Evolutionary conservation across 2,888 invertebrate species (phyloP).

Genomic region (Timandra comae): DNA sequence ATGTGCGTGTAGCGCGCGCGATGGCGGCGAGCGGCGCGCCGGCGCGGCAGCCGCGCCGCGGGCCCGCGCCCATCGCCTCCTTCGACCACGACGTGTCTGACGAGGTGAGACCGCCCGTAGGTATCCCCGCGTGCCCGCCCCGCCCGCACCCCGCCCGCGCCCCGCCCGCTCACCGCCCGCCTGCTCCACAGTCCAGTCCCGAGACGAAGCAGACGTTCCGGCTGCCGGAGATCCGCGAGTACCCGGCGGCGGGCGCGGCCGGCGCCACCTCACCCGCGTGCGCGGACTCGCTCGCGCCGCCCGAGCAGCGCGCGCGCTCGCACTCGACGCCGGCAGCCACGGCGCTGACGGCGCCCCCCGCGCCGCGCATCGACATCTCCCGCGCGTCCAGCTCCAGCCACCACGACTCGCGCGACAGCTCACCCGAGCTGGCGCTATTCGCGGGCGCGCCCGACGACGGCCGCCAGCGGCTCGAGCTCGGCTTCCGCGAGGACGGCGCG

Average conservation of each 20-base stretch:
- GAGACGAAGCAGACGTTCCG: conserved; percentile 75
- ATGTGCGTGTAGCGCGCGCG: conserved; percentile 14
- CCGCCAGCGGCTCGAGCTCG: conserved; percentile 58
- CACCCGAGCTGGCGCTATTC: conserved; percentile 89
- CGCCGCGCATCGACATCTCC: conserved; percentile 92
- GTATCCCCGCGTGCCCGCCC: conserved; percentile 44
- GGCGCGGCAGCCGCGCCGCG: conserved; percentile 84
- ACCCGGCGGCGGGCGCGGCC: conserved; percentile 34
- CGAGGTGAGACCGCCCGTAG: conserved; percentile 80
- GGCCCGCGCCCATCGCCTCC: conserved; percentile 95
- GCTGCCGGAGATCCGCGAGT: conserved; percentile 67
- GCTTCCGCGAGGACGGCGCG: conserved; percentile 87
- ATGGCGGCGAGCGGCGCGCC: conserved; percentile 40
- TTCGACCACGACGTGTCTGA: conserved; percentile 92
- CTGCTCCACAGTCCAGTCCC: conserved; percentile 75
- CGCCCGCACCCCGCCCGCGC: conserved; percentile 4
- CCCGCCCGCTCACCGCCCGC: conserved; percentile 10
- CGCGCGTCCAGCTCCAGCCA: conserved; percentile 92
- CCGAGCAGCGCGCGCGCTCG: conserved; percentile 59
- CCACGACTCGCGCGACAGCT: conserved; percentile 89
- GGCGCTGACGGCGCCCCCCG: conserved; percentile 78
- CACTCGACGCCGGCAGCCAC: conserved; percentile 54
- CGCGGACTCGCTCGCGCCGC: conserved; percentile 32
- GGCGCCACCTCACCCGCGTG: conserved; percentile 23
- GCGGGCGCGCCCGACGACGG: conserved; percentile 60